Percentiles rank a stretch among this genome's conserved stretches.
These are phyloP conservation scores for Sitta carolinensis DNA, from an alignment of 2,797 vertebrate genomes.

Conservation along the genomic window DNA sequence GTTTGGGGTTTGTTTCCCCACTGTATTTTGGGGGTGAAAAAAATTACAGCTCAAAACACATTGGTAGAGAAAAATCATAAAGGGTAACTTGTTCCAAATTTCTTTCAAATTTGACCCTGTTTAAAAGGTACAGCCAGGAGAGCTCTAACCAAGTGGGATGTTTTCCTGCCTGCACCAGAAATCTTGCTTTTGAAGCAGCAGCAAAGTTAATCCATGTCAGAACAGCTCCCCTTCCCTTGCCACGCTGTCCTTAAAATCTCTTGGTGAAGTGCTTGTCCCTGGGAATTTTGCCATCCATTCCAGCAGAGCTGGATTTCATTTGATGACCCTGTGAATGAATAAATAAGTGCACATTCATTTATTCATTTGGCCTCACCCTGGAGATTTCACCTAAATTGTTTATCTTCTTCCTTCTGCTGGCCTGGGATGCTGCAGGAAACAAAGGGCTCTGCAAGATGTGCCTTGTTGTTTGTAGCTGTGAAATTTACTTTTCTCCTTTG, in stretches of 20 bases:
- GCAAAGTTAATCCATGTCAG: not conserved
- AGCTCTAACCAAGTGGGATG: not conserved
- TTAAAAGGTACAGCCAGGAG: not conserved
- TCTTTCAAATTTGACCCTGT: not conserved
- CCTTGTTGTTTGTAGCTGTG: not conserved
- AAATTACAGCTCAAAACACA: accelerated
- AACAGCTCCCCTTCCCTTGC: constrained; percentile 2
- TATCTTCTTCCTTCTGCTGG: constrained; percentile 39
- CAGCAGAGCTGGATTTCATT: constrained; percentile 46
- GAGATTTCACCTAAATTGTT: constrained; percentile 66
- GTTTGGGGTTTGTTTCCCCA: no score
- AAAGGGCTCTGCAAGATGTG: constrained; percentile 18
- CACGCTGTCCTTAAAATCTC: constrained; percentile 59
- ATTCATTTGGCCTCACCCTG: constrained; percentile 17
- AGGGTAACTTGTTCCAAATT: not conserved
- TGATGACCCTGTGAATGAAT: constrained; percentile 17
- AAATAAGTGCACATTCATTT: constrained; percentile 27
- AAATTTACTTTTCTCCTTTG: constrained; percentile 37
- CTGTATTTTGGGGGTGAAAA: not conserved
- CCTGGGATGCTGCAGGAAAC: not conserved
- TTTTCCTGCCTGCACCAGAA: not conserved
- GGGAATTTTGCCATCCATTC: constrained; percentile 50
- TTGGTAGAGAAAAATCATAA: not conserved
- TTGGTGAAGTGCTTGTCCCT: constrained; percentile 8
- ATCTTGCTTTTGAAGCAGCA: not conserved